phyloP scores from a whole-genome alignment of 2,888 invertebrate genomes.

The Xanthia togata region DNA sequence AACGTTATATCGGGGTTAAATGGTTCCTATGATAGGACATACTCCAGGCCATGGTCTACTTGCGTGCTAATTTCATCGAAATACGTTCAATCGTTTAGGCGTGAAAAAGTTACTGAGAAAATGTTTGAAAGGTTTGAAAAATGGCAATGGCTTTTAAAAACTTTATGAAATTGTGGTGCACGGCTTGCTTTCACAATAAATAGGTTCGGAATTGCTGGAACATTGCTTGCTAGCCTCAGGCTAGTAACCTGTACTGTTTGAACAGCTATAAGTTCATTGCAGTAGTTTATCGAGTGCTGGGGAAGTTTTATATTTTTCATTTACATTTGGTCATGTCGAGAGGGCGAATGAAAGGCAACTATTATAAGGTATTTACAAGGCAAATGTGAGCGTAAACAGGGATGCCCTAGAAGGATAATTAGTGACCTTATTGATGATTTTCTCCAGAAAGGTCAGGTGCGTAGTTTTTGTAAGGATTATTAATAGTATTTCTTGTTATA shows the following conservation, averaged over 20 bases:
- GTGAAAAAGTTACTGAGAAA: not conserved
- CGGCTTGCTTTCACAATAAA: constrained; percentile 5
- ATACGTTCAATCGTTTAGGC: not conserved
- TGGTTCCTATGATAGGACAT: no score
- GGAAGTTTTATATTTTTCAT: not conserved
- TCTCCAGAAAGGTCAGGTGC: no score
- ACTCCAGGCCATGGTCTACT: no score
- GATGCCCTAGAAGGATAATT: no score
- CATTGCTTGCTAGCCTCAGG: not conserved
- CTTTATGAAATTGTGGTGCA: not conserved
- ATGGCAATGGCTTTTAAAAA: not conserved
- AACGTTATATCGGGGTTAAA: no score
- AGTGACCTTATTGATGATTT: no score
- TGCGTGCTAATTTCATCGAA: no score
- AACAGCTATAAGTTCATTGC: not conserved
- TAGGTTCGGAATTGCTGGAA: not conserved
- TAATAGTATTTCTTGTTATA: no score
- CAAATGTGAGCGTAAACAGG: no score
- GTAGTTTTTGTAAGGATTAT: no score
- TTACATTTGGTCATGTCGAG: not conserved
- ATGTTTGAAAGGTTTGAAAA: not conserved
- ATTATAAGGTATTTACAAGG: no score
- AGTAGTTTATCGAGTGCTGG: not conserved
- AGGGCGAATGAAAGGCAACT: no score
- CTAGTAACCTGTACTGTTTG: not conserved